Evolutionary conservation across 2,888 invertebrate species (phyloP).

Genomic region (Apocheima hispidaria): DNA sequence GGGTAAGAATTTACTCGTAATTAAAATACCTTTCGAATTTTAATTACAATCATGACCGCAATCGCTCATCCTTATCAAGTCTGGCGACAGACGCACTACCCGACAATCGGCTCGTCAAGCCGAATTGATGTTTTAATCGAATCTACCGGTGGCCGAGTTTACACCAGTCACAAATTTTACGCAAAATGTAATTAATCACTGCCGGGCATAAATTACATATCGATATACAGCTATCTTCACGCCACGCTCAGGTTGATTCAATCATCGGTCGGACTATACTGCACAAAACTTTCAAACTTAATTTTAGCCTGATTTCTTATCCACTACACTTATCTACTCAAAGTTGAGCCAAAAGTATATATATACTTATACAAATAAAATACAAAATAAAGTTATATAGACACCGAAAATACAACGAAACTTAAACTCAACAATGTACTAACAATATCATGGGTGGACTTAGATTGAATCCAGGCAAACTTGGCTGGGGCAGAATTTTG

Average conservation of each 20-base stretch:
- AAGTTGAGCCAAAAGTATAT: too few relatives aligned
- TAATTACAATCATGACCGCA: constrained; percentile 12
- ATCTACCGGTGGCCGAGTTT: constrained; percentile 22
- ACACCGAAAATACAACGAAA: too few relatives aligned
- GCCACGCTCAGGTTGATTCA: background rate
- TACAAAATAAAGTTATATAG: too few relatives aligned
- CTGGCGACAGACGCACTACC: background rate
- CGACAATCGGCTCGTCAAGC: background rate
- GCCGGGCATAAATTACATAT: constrained; percentile 26
- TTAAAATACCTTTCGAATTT: constrained; percentile 1
- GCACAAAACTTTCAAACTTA: too few relatives aligned
- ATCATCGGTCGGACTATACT: too few relatives aligned
- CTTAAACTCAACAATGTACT: too few relatives aligned
- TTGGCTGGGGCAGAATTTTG: too few relatives aligned
- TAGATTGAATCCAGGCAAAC: too few relatives aligned
- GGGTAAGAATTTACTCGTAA: background rate
- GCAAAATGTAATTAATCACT: constrained; percentile 36
- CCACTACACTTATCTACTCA: too few relatives aligned
- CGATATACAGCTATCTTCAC: constrained; percentile 25
- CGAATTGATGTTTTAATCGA: constrained; percentile 34
- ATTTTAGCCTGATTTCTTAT: too few relatives aligned
- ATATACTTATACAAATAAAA: too few relatives aligned
- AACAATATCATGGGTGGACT: too few relatives aligned
- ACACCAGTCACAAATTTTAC: constrained; percentile 34
- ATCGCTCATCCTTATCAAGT: constrained; percentile 2